Base-by-base conservation (phyloP, 1,140 invertebrate species). In the Arion vulgaris region DNA sequence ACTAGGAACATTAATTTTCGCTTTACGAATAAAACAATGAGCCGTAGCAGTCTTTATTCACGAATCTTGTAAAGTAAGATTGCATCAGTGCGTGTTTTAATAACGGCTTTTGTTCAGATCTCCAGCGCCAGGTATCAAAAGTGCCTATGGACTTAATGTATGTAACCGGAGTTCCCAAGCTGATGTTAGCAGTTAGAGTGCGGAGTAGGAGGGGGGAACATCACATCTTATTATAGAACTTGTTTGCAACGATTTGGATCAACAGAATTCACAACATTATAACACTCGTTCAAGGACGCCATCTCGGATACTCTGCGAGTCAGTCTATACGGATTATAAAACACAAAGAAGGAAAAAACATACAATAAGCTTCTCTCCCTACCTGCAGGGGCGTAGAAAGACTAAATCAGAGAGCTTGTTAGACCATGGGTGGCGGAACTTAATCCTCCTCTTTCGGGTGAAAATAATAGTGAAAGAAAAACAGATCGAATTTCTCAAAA, bases 341-440 rank as follows among this genome's bases (percentile, higher is more conserved):
- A 11, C 62, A 66, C 62, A 32, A 7, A 66, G 2, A 1, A 66
- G 57, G 62, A 34, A 66, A 66, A 32, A 32, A 32, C 11, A 17
- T 66, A 66, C 2, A 28, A 32, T 15, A 66, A 66, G 5, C 28
- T 0, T 32, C 62, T 28, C 28, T 7, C 28, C 62, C 5, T 57
- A 57, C 53, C 15, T 28, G 19, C 28, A 66, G n/a, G 32, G 62
- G 28, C n/a, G 28, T 32, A 1, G n/a, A 32, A 17, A 32, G 4
- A 66, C 62, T 66, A 66, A 66, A 66, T 2, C 62, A 66, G 62
- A 66, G 62, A 66, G 28, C 62, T 28, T 66, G 62, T 66, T 7
- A 34, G 11, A 32, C n/a, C 28, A 32, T 34, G 17, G n/a, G 28
- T 66, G 62, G 62, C 28, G n/a, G 62, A 28, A 34, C n/a, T 66